Conservation (phyloP, 2,113 vertebrate species). For the Peucedramus taeniatus region DNA sequence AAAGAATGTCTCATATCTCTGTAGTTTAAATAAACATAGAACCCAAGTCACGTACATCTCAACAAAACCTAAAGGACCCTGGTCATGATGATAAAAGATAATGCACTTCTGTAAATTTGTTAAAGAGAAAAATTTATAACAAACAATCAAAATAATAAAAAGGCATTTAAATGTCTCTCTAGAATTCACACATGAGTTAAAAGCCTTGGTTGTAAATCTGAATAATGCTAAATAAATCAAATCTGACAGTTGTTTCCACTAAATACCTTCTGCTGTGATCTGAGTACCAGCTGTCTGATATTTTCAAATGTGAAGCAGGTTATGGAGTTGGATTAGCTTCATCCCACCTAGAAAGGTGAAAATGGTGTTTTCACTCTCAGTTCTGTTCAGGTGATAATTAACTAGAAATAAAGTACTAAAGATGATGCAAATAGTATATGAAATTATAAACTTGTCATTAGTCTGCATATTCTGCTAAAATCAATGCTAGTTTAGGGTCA, state of each 20-base stretch:
- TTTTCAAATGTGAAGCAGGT: conserved; percentile 38
- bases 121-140: background rate
- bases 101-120: background rate
- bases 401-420: conserved; percentile 54
- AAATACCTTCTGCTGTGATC: conserved; percentile 61
- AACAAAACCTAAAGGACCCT: background rate
- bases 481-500: background rate
- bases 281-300: conserved; percentile 62
- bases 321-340: conserved; percentile 53
- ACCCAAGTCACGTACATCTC: background rate
- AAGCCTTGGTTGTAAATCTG: conserved; percentile 40
- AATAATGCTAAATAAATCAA: conserved; percentile 68
- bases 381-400: conserved; percentile 66
- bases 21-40: background rate
- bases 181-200: conserved; percentile 47
- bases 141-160: conserved; percentile 24
- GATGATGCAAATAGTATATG: background rate
- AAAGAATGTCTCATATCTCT: background rate
- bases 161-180: conserved; percentile 14
- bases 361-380: conserved; percentile 61
- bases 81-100: background rate
- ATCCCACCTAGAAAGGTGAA: conserved; percentile 65
- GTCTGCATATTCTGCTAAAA: background rate
- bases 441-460: conserved; percentile 17
- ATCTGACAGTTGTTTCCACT: conserved; percentile 59